Conservation (phyloP, 2,797 vertebrate genomes). For the Eulemur rubriventer region DNA sequence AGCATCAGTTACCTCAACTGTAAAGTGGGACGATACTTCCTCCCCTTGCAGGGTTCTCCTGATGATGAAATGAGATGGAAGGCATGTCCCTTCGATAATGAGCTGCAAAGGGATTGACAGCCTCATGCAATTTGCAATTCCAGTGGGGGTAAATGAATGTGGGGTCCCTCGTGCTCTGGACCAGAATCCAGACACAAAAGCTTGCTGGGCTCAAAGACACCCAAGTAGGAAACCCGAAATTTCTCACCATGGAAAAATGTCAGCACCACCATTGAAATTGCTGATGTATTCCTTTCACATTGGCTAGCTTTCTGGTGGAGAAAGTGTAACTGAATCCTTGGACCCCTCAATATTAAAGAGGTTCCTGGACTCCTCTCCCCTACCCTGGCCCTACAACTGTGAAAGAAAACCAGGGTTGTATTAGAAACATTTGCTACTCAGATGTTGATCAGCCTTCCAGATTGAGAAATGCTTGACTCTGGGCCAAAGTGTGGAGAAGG, state of each 20-base stretch:
- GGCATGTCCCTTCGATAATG: not conserved
- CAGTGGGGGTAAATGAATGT: not conserved
- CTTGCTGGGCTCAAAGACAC: not conserved
- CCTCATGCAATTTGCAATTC: too few relatives aligned
- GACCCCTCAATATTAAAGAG: constrained; percentile 1
- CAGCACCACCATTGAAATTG: not conserved
- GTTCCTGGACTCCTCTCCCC: not conserved
- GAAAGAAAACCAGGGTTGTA: not conserved
- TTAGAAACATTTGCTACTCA: not conserved
- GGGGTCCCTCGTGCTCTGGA: not conserved
- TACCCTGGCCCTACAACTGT: not conserved
- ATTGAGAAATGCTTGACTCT: not conserved
- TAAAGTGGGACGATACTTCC: not conserved
- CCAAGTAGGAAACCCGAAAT: not conserved
- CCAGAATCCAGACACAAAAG: not conserved
- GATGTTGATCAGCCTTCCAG: not conserved
- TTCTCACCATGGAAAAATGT: not conserved
- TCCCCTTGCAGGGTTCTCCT: not conserved
- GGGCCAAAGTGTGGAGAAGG: not conserved
- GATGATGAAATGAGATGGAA: not conserved
- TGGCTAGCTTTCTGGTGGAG: not conserved
- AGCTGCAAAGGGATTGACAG: not conserved
- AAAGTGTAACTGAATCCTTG: not conserved
- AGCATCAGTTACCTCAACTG: not conserved
- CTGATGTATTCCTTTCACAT: not conserved